These are phyloP conservation scores for Alca torda DNA, from an alignment of 2,797 vertebrate species.

Conservation along the genomic window DNA sequence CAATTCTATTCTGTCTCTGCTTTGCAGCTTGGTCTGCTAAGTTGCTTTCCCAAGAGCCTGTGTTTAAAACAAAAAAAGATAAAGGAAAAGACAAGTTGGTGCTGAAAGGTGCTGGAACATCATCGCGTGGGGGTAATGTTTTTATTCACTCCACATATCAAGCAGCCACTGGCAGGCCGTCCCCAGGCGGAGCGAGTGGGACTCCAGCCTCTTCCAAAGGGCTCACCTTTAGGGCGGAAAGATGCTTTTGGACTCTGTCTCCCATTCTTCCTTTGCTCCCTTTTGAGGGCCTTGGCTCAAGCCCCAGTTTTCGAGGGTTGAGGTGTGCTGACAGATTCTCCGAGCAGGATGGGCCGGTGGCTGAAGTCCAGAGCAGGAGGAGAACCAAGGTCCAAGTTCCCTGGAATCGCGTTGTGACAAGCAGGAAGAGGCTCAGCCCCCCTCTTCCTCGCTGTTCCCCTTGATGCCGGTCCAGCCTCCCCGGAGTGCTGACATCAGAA, in stretches of 20 bases:
- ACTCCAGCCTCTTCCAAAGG: slow-evolving; percentile 31
- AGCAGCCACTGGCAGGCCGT: neutral
- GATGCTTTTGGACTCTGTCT: slow-evolving; percentile 16
- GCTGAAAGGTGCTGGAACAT: slow-evolving; percentile 52
- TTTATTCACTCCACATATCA: slow-evolving; percentile 51
- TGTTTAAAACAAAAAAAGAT: neutral
- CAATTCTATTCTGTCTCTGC: slow-evolving; percentile 39
- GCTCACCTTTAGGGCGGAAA: slow-evolving; percentile 55
- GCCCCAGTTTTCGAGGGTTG: slow-evolving; percentile 16
- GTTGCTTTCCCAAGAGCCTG: slow-evolving; percentile 39
- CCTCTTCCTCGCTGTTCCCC: neutral
- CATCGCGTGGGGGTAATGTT: neutral
- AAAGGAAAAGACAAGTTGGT: slow-evolving; percentile 51
- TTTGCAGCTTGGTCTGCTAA: slow-evolving; percentile 26
- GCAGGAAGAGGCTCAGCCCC: slow-evolving; percentile 36
- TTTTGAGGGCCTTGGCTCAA: slow-evolving; percentile 42
- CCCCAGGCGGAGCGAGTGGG: neutral
- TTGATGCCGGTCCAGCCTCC: neutral
- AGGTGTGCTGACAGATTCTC: slow-evolving; percentile 59
- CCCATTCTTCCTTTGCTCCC: slow-evolving; percentile 55
- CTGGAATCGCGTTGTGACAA: neutral
- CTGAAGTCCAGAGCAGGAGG: slow-evolving; percentile 50
- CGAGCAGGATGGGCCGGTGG: neutral
- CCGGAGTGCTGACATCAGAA: neutral
- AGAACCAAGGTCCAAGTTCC: neutral